Conservation (phyloP, 2,888 invertebrate species). For the Brenthis ino region DNA sequence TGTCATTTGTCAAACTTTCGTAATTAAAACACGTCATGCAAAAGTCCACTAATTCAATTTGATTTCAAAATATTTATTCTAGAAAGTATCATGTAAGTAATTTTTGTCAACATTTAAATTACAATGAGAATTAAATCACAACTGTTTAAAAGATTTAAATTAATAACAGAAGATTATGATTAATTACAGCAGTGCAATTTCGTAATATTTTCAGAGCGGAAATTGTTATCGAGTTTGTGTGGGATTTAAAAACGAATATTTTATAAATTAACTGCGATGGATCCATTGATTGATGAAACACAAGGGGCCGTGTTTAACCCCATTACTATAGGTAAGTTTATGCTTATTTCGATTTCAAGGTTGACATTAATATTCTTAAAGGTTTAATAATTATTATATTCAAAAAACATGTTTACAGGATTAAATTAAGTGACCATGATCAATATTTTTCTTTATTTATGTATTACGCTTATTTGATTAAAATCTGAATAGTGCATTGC, state of each 20-base stretch:
- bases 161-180: neutral
- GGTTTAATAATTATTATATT: neutral
- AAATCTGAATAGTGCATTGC: too few species aligned
- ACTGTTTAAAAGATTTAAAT: neutral
- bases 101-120: neutral
- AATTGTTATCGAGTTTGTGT: slow-evolving; percentile 18
- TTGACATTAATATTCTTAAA: neutral
- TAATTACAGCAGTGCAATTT: slow-evolving; percentile 17
- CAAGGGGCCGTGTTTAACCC: slow-evolving; percentile 48
- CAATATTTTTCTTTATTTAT: too few species aligned
- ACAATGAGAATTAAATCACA: neutral
- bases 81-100: slow-evolving; percentile 1
- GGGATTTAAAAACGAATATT: neutral
- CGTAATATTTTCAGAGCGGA: slow-evolving; percentile 24
- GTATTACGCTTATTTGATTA: too few species aligned
- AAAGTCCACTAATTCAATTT: too few species aligned
- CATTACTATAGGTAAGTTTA: slow-evolving; percentile 48
- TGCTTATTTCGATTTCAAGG: too few species aligned
- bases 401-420: neutral
- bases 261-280: slow-evolving; percentile 42
- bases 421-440: too few species aligned
- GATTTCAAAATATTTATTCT: slow-evolving; percentile 6
- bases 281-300: slow-evolving; percentile 44
- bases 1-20: neutral
- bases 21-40: slow-evolving; percentile 20